Percentiles rank a stretch among this genome's conserved stretches.
phyloP scores from a whole-genome alignment of 2,113 vertebrate genomes.

The Lanius ludovicianus region DNA sequence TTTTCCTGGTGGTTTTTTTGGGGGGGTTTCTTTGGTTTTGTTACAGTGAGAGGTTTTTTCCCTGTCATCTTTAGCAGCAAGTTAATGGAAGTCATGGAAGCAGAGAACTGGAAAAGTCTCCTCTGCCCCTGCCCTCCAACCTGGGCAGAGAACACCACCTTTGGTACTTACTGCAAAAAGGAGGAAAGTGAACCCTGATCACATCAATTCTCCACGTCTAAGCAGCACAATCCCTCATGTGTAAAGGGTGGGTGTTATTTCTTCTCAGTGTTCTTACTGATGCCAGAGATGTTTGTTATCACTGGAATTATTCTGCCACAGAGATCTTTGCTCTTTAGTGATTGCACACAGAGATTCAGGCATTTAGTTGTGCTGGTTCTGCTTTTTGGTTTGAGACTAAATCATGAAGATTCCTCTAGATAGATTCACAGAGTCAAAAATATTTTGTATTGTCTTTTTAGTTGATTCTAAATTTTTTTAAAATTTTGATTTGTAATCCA shows the following conservation, averaged over 20 bases:
- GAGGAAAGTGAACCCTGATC: background rate
- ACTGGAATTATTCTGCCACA: background rate
- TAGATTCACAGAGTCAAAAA: background rate
- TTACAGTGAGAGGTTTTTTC: background rate
- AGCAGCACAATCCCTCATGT: rapidly evolving
- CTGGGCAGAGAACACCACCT: background rate
- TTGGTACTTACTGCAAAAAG: background rate
- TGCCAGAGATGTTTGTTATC: background rate
- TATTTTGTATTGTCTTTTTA: background rate
- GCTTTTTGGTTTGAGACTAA: background rate
- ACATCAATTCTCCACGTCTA: background rate
- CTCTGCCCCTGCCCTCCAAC: background rate
- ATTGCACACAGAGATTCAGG: background rate
- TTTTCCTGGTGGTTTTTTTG: background rate
- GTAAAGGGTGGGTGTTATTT: background rate
- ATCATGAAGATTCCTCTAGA: background rate
- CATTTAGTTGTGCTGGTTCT: background rate
- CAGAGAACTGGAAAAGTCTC: background rate
- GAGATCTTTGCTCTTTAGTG: background rate
- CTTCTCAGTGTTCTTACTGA: background rate
- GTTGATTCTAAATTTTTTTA: background rate
- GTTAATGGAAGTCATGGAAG: background rate
- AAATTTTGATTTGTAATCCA: background rate
- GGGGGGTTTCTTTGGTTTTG: background rate
- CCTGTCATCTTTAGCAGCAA: background rate